Evolutionary conservation across 2,113 vertebrate genomes (phyloP), one percentile per base, ranked within the genome.

Genomic region (Oenanthe melanoleuca): DNA sequence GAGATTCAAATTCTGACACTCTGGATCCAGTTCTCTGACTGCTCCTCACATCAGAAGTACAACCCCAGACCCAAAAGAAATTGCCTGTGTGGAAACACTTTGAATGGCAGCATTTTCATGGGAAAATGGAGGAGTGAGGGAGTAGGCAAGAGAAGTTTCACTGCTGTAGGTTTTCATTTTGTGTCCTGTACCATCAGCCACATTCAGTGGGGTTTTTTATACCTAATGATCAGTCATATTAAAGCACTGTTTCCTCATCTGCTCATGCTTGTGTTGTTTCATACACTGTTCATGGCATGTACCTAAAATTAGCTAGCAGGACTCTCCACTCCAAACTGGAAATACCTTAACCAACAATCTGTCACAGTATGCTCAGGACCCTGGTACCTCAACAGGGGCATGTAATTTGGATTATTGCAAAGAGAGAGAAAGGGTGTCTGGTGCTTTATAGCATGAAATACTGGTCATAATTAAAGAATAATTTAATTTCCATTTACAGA

Each of bases 401-500:
- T 86, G 66, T 49, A 70, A 44, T 83, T 92, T 77, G 21, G 19
- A 40, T 61, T 84, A 69, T 33, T 78, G 21, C 8, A 83, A 75
- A 90, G 26, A 80, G 47, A 90, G 12, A 61, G 42, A 90, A 84
- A 78, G 18, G 16, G 9, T 53, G 56, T 38, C 53, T 89, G 20
- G 20, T 77, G 34, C 28, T 50, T 86, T 64, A 12, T 66, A 75
- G 26, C 60, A 83, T 64, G 64, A 86, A 85, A 77, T 63, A 38
- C 5, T 72, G 69, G 24, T 42, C 53, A 64, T 72, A 87, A 94
- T 89, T 85, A 74, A 87, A 87, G 49, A 61, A 92, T 90, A 66
- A 92, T 95, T 86, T 67, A 4, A 82, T 93, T 95, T 92, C 33
- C 42, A 50, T 50, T 67, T 70, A 71, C 78, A 81, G 67, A 91